A percentile compares a stretch with the other conserved stretches of the same genome.
Conservation (phyloP, 2,797 vertebrate genomes). For the Pelochelys cantorii region DNA sequence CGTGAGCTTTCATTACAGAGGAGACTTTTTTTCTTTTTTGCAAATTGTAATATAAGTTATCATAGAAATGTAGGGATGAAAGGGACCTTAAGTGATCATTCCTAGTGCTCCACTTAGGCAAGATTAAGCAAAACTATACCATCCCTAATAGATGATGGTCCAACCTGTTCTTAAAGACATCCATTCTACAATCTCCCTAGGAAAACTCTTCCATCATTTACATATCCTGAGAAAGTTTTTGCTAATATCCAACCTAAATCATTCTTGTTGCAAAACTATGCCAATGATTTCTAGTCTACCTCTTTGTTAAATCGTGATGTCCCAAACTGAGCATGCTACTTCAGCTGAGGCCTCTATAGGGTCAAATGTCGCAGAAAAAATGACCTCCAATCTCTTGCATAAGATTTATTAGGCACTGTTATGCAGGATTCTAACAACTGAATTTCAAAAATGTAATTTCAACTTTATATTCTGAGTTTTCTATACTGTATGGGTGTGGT, state of each 20-base stretch:
- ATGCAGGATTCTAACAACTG: background rate
- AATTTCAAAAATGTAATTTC: no score
- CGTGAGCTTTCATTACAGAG: background rate
- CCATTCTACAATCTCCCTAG: background rate
- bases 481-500: background rate
- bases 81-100: background rate
- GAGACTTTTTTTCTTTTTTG: background rate
- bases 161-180: background rate
- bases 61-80: background rate
- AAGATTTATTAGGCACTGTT: background rate
- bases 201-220: background rate
- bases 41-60: background rate
- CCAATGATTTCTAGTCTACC: background rate
- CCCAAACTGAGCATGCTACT: background rate
- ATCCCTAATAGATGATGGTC: background rate
- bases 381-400: no score
- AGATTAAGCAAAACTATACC: background rate
- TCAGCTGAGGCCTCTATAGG: no score
- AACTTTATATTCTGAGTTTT: no score
- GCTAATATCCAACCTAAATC: background rate
- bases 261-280: background rate
- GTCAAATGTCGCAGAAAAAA: no score
- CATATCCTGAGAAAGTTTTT: background rate
- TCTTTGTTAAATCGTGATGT: background rate
- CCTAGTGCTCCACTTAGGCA: background rate